Percentiles rank a stretch among this genome's conserved stretches.
Evolutionary conservation across 2,888 invertebrate genomes (phyloP).

Genomic region (Chalcosyrphus nemorum): DNA sequence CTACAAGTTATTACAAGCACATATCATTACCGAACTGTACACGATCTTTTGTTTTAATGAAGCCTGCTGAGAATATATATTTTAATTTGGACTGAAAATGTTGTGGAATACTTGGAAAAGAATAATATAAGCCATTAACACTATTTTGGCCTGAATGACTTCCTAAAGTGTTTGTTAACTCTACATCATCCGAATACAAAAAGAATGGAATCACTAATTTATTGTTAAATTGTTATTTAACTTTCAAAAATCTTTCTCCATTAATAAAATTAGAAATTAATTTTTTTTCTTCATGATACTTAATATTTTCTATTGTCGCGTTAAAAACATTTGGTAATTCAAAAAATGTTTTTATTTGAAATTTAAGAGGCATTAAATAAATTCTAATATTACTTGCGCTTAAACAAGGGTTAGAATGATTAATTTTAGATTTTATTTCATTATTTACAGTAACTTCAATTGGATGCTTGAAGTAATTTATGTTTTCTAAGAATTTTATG

Average conservation of each 20-base stretch:
- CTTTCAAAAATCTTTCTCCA: constrained; percentile 79
- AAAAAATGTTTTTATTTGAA: too few species aligned
- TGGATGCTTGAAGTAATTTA: too few species aligned
- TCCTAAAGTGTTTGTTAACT: constrained; percentile 39
- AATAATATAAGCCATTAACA: constrained; percentile 31
- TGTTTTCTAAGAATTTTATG: too few species aligned
- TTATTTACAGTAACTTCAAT: too few species aligned
- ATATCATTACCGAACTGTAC: constrained; percentile 36
- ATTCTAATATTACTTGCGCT: too few species aligned
- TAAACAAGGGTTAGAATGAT: too few species aligned
- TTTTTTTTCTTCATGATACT: constrained; percentile 76
- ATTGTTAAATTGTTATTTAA: constrained; percentile 21
- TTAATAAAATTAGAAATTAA: constrained; percentile 77
- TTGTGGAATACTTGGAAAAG: constrained; percentile 62
- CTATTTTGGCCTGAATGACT: constrained; percentile 19
- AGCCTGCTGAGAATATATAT: constrained; percentile 58
- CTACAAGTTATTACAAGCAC: neutral
- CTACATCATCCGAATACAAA: constrained; percentile 38
- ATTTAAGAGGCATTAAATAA: too few species aligned
- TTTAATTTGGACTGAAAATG: constrained; percentile 54
- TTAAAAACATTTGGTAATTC: too few species aligned
- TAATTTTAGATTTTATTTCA: too few species aligned
- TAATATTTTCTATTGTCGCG: too few species aligned
- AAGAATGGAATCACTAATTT: constrained; percentile 18
- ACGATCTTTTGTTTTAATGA: constrained; percentile 53